Conservation (phyloP, 2,113 vertebrate species). For the Miniopterus natalensis region DNA sequence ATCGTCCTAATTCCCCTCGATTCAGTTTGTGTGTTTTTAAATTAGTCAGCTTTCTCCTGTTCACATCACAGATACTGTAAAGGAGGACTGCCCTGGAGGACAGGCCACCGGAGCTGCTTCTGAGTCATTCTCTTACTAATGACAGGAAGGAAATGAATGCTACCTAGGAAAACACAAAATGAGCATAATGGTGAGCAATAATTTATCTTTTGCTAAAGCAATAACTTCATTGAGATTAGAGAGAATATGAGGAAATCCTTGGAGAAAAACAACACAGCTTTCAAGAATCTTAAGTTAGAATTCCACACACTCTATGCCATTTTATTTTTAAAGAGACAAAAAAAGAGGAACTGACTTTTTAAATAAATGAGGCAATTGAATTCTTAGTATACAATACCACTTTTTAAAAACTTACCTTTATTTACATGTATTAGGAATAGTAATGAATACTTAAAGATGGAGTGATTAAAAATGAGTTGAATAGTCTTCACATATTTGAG, state of each 20-base stretch:
- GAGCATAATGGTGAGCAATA: not conserved
- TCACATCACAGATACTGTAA: not conserved
- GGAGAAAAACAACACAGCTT: not conserved
- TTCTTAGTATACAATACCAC: not conserved
- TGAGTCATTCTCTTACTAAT: constrained; percentile 28
- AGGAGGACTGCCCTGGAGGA: not conserved
- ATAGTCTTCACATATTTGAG: constrained; percentile 49
- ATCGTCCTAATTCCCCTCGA: constrained; percentile 16
- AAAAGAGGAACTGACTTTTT: constrained; percentile 29
- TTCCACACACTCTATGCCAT: not conserved
- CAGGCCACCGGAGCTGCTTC: constrained; percentile 11
- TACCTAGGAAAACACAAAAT: constrained; percentile 21
- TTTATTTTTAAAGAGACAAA: constrained; percentile 38
- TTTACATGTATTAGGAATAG: not conserved
- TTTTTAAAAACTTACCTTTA: constrained; percentile 37
- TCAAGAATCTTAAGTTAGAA: constrained; percentile 34
- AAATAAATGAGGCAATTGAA: not conserved
- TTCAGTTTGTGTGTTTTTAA: constrained; percentile 21
- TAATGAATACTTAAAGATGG: not conserved
- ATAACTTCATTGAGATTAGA: not conserved
- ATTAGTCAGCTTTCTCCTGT: constrained; percentile 37
- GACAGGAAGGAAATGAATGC: constrained; percentile 1
- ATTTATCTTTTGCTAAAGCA: constrained; percentile 32
- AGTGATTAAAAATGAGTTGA: not conserved
- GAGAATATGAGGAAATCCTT: constrained; percentile 27